Conservation (phyloP, 2,888 invertebrate genomes). For the Dorcus hopei region DNA sequence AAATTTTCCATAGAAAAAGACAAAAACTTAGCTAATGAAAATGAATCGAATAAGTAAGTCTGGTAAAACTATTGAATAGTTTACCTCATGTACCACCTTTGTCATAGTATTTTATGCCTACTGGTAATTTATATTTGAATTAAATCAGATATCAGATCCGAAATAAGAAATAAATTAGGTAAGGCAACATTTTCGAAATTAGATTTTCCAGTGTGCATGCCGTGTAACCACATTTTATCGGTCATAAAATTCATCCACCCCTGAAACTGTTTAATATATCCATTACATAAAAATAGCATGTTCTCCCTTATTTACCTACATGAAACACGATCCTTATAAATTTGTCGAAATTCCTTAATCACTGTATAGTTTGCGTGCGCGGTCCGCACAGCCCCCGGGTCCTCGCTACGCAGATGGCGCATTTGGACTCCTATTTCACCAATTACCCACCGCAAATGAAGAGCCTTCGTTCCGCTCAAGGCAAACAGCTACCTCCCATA, state of each 20-base stretch:
- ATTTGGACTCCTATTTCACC: constrained; percentile 24
- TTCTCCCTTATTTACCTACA: constrained; percentile 28
- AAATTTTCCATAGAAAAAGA: too few species aligned
- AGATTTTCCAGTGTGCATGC: background rate
- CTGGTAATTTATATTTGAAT: too few species aligned
- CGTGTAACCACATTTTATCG: background rate
- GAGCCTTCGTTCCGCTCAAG: constrained; percentile 20
- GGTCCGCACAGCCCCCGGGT: constrained; percentile 13
- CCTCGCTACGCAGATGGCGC: constrained; percentile 27
- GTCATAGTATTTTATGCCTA: too few species aligned
- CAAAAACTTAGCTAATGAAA: too few species aligned
- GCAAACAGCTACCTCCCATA: constrained; percentile 20
- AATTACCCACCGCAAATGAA: constrained; percentile 26
- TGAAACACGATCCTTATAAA: constrained; percentile 34
- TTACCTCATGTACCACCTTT: too few species aligned
- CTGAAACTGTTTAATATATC: too few species aligned
- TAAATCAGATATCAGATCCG: background rate
- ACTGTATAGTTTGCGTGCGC: background rate
- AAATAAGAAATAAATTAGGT: background rate
- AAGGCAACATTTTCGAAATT: background rate
- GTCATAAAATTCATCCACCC: background rate
- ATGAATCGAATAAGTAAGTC: too few species aligned
- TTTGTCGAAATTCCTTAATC: constrained; percentile 35
- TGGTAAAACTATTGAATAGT: too few species aligned
- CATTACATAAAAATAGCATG: background rate